Conservation (phyloP, 2,888 invertebrate species). For the Caenorhabditis macrosperma region DNA sequence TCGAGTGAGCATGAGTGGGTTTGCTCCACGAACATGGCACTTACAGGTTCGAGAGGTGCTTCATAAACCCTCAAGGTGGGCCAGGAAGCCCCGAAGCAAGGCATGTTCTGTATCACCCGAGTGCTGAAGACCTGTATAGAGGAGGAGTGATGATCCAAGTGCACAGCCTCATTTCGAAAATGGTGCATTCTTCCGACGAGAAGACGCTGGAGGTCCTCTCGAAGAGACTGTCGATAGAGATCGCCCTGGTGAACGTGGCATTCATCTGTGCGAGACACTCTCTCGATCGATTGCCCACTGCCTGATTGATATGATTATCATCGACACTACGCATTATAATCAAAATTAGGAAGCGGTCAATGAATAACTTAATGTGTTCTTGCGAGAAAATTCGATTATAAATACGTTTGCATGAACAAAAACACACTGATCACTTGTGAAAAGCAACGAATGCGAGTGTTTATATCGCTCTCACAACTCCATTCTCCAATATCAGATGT, state of each 20-base stretch:
- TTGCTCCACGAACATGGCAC: not conserved
- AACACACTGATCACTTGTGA: too few species aligned
- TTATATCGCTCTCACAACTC: too few species aligned
- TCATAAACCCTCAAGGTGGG: slow-evolving; percentile 81
- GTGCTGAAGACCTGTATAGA: slow-evolving; percentile 66
- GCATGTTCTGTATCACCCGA: slow-evolving; percentile 80
- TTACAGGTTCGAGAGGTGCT: slow-evolving; percentile 80
- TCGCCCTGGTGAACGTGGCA: slow-evolving; percentile 31
- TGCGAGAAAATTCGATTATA: too few species aligned
- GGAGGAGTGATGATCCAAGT: slow-evolving; percentile 69
- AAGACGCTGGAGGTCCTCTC: slow-evolving; percentile 13
- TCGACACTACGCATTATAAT: too few species aligned
- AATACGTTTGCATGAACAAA: too few species aligned
- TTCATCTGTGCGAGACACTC: slow-evolving; percentile 53
- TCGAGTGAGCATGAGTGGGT: slow-evolving; percentile 13
- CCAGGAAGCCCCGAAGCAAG: slow-evolving; percentile 76
- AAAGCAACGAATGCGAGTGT: too few species aligned
- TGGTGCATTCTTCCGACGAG: slow-evolving; percentile 7
- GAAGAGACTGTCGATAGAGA: slow-evolving; percentile 21
- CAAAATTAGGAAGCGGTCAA: too few species aligned
- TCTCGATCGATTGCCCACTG: slow-evolving; percentile 2
- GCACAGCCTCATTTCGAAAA: slow-evolving; percentile 56
- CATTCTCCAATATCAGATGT: too few species aligned
- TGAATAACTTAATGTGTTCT: too few species aligned
- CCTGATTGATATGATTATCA: too few species aligned